phyloP scores from a whole-genome alignment of 2,113 vertebrate species.

The Paramisgurnus dabryanus region DNA sequence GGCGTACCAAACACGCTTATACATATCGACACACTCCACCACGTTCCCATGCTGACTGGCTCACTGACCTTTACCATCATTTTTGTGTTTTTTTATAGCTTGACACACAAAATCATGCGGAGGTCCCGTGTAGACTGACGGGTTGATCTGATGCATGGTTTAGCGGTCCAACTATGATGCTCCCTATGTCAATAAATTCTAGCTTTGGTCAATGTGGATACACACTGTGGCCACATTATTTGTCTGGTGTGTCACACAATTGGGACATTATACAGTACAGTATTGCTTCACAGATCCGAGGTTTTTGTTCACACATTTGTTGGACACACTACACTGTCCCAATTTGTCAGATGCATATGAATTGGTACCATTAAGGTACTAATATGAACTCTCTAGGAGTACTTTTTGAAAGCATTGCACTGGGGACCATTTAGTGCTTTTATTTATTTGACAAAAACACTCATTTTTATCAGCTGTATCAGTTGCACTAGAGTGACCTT shows the following conservation, averaged over 20 bases:
- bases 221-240: slow-evolving; percentile 24
- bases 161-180: slow-evolving; percentile 15
- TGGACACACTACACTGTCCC: too few species aligned
- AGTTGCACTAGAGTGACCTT: not conserved
- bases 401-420: too few species aligned
- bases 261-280: not conserved
- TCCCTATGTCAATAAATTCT: not conserved
- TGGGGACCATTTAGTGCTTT: too few species aligned
- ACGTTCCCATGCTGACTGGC: slow-evolving; percentile 10
- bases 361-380: too few species aligned
- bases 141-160: not conserved
- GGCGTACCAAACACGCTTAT: not conserved
- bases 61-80: not conserved
- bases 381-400: too few species aligned
- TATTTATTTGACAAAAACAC: too few species aligned
- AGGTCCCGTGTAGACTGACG: not conserved
- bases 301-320: not conserved
- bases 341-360: too few species aligned
- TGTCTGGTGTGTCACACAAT: slow-evolving; percentile 9
- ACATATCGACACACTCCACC: not conserved
- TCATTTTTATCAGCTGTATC: not conserved
- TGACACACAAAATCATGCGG: not conserved
- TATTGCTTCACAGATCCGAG: not conserved
- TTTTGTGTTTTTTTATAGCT: not conserved
- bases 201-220: slow-evolving; percentile 48